These are phyloP conservation scores for Pseudochirops cupreus DNA, from an alignment of 2,797 vertebrate genomes.

Conservation along the genomic window DNA sequence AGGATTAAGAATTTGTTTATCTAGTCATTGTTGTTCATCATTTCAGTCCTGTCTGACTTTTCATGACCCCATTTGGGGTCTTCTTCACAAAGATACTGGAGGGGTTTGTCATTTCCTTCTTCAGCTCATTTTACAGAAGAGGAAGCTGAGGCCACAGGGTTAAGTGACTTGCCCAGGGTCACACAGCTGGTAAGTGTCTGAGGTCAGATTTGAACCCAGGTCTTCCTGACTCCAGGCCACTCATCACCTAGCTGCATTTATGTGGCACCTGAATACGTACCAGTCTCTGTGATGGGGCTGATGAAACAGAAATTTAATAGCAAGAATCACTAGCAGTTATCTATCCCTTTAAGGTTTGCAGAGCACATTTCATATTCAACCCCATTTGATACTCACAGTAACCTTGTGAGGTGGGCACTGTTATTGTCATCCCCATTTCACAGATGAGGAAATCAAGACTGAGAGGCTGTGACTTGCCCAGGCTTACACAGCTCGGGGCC, in stretches of 20 bases:
- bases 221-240: neutral
- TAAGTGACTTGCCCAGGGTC: neutral
- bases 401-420: too few species aligned
- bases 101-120: too few species aligned
- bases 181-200: neutral
- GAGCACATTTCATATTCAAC: neutral
- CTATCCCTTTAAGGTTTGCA: neutral
- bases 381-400: neutral
- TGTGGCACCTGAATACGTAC: neutral
- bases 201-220: neutral
- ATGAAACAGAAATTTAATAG: neutral
- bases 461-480: neutral
- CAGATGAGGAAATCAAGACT: neutral
- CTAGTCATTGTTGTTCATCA: too few species aligned
- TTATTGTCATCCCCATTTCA: neutral
- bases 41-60: too few species aligned
- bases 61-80: too few species aligned
- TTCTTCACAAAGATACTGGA: too few species aligned
- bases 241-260: neutral
- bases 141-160: neutral
- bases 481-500: neutral
- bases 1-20: neutral
- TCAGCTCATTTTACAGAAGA: neutral
- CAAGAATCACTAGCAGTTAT: neutral
- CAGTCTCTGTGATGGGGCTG: neutral